Conservation (phyloP, 2,797 vertebrate species). For the Dromococcyx pavoninus region DNA sequence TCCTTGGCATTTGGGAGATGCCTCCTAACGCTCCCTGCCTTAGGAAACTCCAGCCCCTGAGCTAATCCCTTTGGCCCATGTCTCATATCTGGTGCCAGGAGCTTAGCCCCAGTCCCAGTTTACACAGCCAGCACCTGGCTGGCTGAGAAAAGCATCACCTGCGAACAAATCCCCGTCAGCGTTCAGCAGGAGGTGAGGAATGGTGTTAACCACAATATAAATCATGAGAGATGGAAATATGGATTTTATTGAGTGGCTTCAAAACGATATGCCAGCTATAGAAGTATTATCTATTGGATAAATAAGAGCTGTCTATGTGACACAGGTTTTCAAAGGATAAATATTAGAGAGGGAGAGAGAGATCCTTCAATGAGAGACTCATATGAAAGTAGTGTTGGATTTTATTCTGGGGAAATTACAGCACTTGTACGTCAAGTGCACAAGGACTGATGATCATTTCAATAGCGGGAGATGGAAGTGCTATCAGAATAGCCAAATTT, state of each 20-base stretch:
- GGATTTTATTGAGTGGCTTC: conserved; percentile 40
- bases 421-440: conserved; percentile 58
- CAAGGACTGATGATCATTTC: conserved; percentile 60
- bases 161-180: background rate
- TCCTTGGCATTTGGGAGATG: conserved; percentile 72
- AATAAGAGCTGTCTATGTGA: conserved; percentile 70
- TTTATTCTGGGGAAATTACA: conserved; percentile 56
- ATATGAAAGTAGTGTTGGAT: conserved; percentile 53
- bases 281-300: conserved; percentile 65
- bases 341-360: conserved; percentile 65
- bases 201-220: background rate
- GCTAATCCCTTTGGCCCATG: conserved; percentile 42
- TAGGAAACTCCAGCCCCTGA: background rate
- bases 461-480: conserved; percentile 40
- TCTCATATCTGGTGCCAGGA: background rate
- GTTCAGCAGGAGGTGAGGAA: background rate
- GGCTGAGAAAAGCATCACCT: background rate
- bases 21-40: background rate
- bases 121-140: conserved; percentile 25
- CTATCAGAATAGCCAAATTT: conserved; percentile 21
- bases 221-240: conserved; percentile 33
- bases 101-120: background rate
- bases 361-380: conserved; percentile 59
- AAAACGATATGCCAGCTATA: conserved; percentile 52
- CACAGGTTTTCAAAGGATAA: conserved; percentile 67